phyloP scores from a whole-genome alignment of 2,888 invertebrate species.

The Drosophila atroscutellata region DNA sequence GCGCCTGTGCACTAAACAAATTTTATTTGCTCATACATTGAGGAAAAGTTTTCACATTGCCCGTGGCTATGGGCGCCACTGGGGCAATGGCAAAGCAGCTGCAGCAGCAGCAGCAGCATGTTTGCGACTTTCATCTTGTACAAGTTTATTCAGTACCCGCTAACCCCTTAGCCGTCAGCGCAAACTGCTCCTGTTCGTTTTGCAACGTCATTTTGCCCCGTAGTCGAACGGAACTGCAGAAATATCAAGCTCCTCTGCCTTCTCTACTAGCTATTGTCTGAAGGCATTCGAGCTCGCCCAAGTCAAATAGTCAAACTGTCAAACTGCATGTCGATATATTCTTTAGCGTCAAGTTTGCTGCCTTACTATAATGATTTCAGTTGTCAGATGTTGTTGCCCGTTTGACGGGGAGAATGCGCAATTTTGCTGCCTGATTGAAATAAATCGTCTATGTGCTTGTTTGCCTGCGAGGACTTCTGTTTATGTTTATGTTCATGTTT shows the following conservation, averaged over 20 bases:
- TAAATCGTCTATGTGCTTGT: constrained; percentile 53
- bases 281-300: constrained; percentile 61
- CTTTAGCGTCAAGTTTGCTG: constrained; percentile 64
- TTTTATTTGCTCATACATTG: constrained; percentile 71
- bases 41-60: constrained; percentile 65
- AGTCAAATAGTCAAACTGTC: constrained; percentile 80
- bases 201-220: constrained; percentile 53
- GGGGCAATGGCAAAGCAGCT: constrained; percentile 19
- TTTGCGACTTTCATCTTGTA: constrained; percentile 73
- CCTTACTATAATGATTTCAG: constrained; percentile 71
- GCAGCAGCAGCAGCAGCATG: constrained; percentile 50
- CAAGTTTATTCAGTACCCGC: constrained; percentile 68
- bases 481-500: constrained; percentile 6
- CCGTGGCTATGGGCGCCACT: constrained; percentile 35
- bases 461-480: constrained; percentile 18
- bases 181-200: constrained; percentile 43
- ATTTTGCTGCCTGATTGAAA: constrained; percentile 70
- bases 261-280: constrained; percentile 37
- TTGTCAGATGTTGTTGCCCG: constrained; percentile 57
- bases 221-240: constrained; percentile 24
- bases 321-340: constrained; percentile 73
- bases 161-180: constrained; percentile 9
- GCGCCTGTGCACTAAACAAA: constrained; percentile 67
- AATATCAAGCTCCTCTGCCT: constrained; percentile 15
- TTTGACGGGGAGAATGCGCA: constrained; percentile 67